These are phyloP conservation scores for Butorides virescens DNA, from an alignment of 2,113 vertebrate species.

Conservation along the genomic window DNA sequence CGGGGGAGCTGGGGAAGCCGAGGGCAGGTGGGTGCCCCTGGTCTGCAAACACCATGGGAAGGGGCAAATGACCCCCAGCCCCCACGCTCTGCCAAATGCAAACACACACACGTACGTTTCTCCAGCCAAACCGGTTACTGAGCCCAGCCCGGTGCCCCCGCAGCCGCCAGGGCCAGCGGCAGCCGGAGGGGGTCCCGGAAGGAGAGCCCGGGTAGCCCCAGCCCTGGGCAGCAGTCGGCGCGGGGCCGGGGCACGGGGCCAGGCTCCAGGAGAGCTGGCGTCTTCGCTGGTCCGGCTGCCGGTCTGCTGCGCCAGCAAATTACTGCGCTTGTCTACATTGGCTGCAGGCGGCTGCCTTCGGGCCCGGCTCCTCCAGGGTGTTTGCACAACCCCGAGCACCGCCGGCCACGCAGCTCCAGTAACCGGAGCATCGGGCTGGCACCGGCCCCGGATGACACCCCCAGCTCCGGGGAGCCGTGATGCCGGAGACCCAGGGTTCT, in stretches of 20 bases:
- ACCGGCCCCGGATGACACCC: background rate
- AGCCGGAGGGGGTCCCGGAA: background rate
- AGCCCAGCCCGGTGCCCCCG: background rate
- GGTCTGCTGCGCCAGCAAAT: background rate
- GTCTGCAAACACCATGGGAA: background rate
- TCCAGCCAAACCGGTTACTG: background rate
- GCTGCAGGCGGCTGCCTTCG: background rate
- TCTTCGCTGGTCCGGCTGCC: background rate
- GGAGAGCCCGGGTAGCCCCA: background rate
- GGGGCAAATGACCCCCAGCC: no score
- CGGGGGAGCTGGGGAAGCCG: rapidly evolving
- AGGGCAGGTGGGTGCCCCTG: background rate
- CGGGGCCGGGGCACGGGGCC: rapidly evolving
- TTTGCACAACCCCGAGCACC: background rate
- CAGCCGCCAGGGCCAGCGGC: background rate
- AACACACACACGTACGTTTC: rapidly evolving
- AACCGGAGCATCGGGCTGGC: background rate
- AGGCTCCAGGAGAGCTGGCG: background rate
- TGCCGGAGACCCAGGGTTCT: rapidly evolving
- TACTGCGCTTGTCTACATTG: background rate
- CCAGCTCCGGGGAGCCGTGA: background rate
- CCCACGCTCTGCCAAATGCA: background rate
- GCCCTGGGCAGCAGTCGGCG: background rate
- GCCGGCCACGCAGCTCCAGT: background rate
- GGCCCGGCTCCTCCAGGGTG: background rate